phyloP scores from a whole-genome alignment of 2,888 invertebrate genomes.

The Drosophila pegasa region DNA sequence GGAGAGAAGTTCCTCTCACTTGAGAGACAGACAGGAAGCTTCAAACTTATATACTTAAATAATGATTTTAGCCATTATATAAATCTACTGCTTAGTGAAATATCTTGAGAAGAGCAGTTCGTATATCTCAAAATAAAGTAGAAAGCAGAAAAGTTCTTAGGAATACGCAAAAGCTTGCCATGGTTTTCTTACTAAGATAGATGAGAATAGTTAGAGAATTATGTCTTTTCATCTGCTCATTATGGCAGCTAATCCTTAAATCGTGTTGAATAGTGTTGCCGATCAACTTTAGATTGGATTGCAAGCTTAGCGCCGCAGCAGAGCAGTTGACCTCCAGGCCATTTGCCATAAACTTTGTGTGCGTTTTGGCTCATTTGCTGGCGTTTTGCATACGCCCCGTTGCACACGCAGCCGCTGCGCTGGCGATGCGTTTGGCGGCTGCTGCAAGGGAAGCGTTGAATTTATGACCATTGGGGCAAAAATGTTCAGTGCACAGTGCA shows the following conservation, averaged over 20 bases:
- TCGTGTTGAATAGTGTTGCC: slow-evolving; percentile 32
- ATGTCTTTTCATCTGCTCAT: not conserved
- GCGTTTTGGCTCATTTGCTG: slow-evolving; percentile 45
- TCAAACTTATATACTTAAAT: not conserved
- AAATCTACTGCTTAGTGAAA: too few relatives aligned
- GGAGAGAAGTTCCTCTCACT: not conserved
- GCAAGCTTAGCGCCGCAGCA: slow-evolving; percentile 2
- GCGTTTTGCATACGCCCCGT: slow-evolving; percentile 43
- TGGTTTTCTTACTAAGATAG: not conserved
- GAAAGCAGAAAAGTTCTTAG: not conserved
- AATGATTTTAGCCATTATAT: too few relatives aligned
- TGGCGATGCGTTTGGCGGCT: slow-evolving; percentile 39
- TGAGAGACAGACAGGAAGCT: not conserved
- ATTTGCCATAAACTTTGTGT: slow-evolving; percentile 27
- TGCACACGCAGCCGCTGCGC: slow-evolving; percentile 32
- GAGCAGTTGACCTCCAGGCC: slow-evolving; percentile 1
- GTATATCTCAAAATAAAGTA: not conserved
- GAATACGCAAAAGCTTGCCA: not conserved
- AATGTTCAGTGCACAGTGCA: slow-evolving; percentile 27
- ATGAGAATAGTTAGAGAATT: not conserved
- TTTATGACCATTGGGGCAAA: slow-evolving; percentile 39
- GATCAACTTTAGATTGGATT: slow-evolving; percentile 30
- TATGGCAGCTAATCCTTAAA: too few relatives aligned
- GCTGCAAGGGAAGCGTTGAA: slow-evolving; percentile 41
- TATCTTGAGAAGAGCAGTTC: too few relatives aligned